Base-by-base conservation (phyloP, 2,113 vertebrate genomes). In the Phyllostomus hastatus region DNA sequence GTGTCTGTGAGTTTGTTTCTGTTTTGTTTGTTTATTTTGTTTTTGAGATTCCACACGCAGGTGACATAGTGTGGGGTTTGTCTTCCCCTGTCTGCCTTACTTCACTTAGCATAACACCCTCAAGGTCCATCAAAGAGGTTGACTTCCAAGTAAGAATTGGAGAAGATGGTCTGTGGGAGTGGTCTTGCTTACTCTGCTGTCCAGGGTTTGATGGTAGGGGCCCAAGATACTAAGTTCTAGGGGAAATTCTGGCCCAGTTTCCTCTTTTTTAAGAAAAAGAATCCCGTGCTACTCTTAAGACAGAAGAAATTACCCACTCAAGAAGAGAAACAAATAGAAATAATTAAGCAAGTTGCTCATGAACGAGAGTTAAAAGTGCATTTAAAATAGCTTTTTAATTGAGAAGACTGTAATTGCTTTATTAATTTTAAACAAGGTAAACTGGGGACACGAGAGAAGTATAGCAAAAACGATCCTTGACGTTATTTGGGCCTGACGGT, bases 311-410 rank as follows among this genome's bases (percentile, higher is more conserved):
- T 95, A 97, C 95, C 88, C 90, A 95, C 87, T 97, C 91, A 79
- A 83, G 97, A 97, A 82, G 96, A 96, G 96, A 98, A 98, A 97
- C 80, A 98, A 97, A 98, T 95, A 97, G 97, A 97, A 95, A 90
- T 94, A 97, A 98, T 98, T 98, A 96, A 97, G 93, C 91, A 94
- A 95, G 82, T 96, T 93, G 97, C 92, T 96, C 94, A 87, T 91
- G 94, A 97, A 95, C 95, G 97, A 6, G 93, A 97, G 96, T 96
- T 95, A 76, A 95, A 92, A 97, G 88, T 96, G 46, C 80, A 78
- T 97, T 95, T 97, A 94, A 97, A 97, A 97, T 94, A 96, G 85
- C 96, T 96, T 98, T 97, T 97, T 98, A 97, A 97, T 97, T 98
- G 97, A 90, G 97, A 96, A 93, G 91, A 78, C 82, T 88, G 31